These are phyloP conservation scores for Drosophila baimaii DNA, from an alignment of 1,140 invertebrate species.

Conservation along the genomic window DNA sequence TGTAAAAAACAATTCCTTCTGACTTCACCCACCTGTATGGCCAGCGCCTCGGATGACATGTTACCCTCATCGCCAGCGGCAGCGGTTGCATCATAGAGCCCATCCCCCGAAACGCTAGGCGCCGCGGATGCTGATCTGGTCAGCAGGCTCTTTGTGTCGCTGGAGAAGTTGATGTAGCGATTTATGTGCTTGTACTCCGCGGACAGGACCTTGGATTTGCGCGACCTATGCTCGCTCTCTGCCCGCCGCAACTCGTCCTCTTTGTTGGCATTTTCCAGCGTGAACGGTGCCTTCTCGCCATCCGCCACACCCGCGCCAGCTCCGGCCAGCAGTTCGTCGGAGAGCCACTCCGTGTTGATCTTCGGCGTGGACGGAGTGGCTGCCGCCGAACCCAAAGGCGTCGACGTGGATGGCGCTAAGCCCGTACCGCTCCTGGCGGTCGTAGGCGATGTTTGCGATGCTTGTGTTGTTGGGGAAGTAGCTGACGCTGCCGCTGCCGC, in stretches of 20 bases:
- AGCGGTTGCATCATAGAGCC: constrained; percentile 46
- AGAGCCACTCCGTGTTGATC: constrained; percentile 69
- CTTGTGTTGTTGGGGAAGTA: constrained; percentile 1
- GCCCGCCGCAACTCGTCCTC: constrained; percentile 75
- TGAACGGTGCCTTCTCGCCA: constrained; percentile 68
- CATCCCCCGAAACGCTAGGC: constrained; percentile 56
- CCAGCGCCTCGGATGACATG: constrained; percentile 79
- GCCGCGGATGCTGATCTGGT: constrained; percentile 72
- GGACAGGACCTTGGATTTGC: constrained; percentile 78
- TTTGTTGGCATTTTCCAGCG: constrained; percentile 78
- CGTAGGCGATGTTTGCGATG: neutral
- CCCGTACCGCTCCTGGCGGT: neutral
- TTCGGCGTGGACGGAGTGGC: constrained; percentile 71
- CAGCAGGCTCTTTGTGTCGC: constrained; percentile 76
- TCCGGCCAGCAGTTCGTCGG: constrained; percentile 52
- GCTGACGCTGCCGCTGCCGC: neutral
- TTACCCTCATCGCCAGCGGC: constrained; percentile 70
- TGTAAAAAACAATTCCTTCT: too few relatives aligned
- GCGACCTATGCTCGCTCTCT: constrained; percentile 74
- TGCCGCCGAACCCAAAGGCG: constrained; percentile 31
- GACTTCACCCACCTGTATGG: constrained; percentile 75
- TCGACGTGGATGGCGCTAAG: constrained; percentile 23
- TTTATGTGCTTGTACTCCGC: constrained; percentile 82
- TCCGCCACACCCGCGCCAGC: neutral
- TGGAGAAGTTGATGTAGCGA: constrained; percentile 81